These are phyloP conservation scores for Sanderia malayensis DNA, from an alignment of 30 jellyfish, hydroid and myxozoan genomes.

Conservation along the genomic window DNA sequence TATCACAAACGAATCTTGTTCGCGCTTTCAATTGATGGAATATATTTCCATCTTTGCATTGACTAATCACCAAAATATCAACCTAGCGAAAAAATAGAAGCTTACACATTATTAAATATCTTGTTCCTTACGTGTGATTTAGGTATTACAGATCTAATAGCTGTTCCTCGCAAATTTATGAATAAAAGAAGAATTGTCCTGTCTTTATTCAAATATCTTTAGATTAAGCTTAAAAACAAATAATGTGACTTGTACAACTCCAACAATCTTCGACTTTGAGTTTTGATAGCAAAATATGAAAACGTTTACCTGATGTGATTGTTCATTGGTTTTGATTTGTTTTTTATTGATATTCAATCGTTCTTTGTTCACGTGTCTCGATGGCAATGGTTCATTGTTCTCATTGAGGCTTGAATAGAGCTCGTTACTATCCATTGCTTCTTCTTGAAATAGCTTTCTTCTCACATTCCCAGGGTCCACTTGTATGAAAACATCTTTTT, in stretches of 20 bases:
- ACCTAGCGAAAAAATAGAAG: too few relatives aligned
- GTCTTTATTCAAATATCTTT: too few relatives aligned
- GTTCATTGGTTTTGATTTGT: conserved; percentile 2
- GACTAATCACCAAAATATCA: conserved; percentile 47
- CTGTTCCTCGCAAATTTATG: too few relatives aligned
- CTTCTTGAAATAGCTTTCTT: conserved; percentile 62
- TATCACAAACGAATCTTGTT: conserved; percentile 26
- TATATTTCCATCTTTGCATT: conserved; percentile 22
- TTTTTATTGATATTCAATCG: background rate
- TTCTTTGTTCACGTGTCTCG: conserved; percentile 35
- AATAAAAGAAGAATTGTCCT: too few relatives aligned
- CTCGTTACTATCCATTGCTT: conserved; percentile 41
- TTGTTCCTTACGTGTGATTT: too few relatives aligned
- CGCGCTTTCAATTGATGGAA: conserved; percentile 20
- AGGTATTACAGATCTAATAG: too few relatives aligned
- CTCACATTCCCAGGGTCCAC: conserved; percentile 52
- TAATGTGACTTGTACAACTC: too few relatives aligned
- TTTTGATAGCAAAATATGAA: background rate
- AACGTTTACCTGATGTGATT: background rate
- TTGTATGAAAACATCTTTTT: conserved; percentile 21
- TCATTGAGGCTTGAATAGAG: conserved; percentile 15
- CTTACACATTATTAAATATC: too few relatives aligned
- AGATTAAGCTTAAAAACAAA: too few relatives aligned
- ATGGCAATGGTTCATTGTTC: conserved; percentile 14
- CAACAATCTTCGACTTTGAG: too few relatives aligned